Evolutionary conservation across 2,113 vertebrate genomes (phyloP).

Genomic region (Crotalus horridus): DNA sequence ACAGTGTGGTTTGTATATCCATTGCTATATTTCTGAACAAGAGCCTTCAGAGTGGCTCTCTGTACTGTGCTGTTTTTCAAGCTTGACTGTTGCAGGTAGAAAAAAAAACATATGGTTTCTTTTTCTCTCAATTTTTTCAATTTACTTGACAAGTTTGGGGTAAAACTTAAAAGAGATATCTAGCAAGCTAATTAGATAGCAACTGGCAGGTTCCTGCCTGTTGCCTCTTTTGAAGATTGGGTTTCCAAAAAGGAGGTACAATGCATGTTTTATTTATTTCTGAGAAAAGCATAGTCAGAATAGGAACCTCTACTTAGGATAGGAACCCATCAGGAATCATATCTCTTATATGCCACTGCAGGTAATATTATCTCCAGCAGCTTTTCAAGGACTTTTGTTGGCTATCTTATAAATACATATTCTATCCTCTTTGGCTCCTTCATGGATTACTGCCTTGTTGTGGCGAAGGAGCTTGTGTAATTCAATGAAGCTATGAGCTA

Average conservation of each 20-base stretch:
- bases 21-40: not conserved
- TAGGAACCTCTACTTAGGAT: not conserved
- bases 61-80: not conserved
- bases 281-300: not conserved
- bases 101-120: not conserved
- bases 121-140: not conserved
- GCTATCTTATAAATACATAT: not conserved
- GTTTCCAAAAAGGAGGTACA: not conserved
- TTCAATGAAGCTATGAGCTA: too few relatives aligned
- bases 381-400: not conserved
- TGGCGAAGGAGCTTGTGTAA: too few relatives aligned
- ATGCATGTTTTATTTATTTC: not conserved
- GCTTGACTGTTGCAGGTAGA: not conserved
- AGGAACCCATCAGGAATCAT: not conserved
- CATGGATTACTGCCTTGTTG: too few relatives aligned
- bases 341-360: not conserved
- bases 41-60: not conserved
- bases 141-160: not conserved
- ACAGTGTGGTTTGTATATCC: not conserved
- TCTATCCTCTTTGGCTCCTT: not conserved
- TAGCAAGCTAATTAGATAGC: not conserved
- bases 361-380: not conserved
- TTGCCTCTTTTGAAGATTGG: not conserved
- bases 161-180: not conserved
- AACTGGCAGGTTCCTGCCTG: not conserved